Percentiles rank a stretch among this genome's conserved stretches.
Evolutionary conservation across 2,888 invertebrate species (phyloP).

Genomic region (Epinotia nisella): DNA sequence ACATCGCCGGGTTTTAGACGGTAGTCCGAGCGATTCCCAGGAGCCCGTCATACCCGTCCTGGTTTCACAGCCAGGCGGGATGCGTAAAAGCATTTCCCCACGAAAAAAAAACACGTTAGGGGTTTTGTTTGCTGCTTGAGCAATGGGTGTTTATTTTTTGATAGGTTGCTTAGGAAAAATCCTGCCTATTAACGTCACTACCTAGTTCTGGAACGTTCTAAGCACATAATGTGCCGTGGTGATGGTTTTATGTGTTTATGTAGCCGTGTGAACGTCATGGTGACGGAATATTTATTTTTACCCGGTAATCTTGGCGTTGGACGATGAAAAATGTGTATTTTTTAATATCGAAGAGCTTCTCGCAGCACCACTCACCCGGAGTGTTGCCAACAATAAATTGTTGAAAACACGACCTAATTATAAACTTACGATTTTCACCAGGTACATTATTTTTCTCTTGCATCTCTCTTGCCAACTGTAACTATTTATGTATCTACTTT

Average conservation of each 20-base stretch:
- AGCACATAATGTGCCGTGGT: constrained; percentile 24
- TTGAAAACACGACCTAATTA: constrained; percentile 56
- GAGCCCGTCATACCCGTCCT: no score
- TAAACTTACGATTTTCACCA: constrained; percentile 48
- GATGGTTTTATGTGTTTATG: constrained; percentile 47
- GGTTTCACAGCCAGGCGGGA: no score
- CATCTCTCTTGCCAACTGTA: neutral
- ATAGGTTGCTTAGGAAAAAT: constrained; percentile 5
- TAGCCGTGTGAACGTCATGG: constrained; percentile 43
- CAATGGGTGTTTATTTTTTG: neutral
- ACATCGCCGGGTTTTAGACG: no score
- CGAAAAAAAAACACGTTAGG: no score
- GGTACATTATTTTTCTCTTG: neutral
- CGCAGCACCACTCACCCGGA: constrained; percentile 38
- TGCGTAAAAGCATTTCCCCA: no score
- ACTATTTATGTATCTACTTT: neutral
- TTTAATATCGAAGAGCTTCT: constrained; percentile 45
- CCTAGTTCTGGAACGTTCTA: constrained; percentile 26
- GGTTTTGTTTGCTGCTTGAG: neutral
- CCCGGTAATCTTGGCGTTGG: constrained; percentile 56
- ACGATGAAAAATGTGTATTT: constrained; percentile 59
- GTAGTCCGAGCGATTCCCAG: no score
- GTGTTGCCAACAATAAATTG: constrained; percentile 56
- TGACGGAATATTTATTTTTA: constrained; percentile 60
- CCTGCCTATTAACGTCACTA: constrained; percentile 20